Percentiles rank a stretch among this genome's conserved stretches.
These are phyloP conservation scores for Caracal caracal DNA, from an alignment of 2,113 vertebrate species.

Conservation along the genomic window DNA sequence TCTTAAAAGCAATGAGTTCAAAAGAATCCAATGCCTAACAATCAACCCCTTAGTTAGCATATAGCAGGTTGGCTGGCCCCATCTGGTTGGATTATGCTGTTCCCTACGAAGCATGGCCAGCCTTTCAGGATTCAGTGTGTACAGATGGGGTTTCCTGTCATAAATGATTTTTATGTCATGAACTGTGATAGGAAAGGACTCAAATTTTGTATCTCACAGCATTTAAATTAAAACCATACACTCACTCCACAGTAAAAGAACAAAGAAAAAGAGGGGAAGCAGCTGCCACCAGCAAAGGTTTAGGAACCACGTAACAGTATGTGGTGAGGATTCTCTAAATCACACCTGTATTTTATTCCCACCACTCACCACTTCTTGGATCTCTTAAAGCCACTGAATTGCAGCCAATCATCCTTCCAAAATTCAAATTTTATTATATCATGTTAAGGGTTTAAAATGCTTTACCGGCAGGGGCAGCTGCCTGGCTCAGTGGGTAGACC, in stretches of 20 bases:
- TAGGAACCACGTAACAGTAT: neutral
- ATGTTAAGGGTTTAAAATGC: neutral
- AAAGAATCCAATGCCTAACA: neutral
- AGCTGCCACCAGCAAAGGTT: neutral
- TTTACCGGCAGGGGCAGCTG: neutral
- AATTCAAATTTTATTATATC: neutral
- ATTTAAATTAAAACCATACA: neutral
- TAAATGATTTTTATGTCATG: neutral
- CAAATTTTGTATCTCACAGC: neutral
- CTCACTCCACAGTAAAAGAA: neutral
- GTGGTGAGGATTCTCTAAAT: neutral
- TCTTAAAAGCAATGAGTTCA: neutral
- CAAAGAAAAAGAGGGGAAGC: neutral
- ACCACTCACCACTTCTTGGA: neutral
- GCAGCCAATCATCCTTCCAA: neutral
- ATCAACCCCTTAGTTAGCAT: neutral
- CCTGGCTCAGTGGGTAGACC: neutral
- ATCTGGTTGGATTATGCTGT: neutral
- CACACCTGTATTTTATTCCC: neutral
- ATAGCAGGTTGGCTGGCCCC: neutral
- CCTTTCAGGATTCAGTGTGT: neutral
- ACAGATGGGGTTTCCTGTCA: neutral
- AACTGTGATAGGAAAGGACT: neutral
- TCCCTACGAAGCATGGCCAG: neutral
- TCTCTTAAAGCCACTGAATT: neutral